Base-by-base conservation (phyloP, 2,888 invertebrate genomes). In the Amaurobius ferox region DNA sequence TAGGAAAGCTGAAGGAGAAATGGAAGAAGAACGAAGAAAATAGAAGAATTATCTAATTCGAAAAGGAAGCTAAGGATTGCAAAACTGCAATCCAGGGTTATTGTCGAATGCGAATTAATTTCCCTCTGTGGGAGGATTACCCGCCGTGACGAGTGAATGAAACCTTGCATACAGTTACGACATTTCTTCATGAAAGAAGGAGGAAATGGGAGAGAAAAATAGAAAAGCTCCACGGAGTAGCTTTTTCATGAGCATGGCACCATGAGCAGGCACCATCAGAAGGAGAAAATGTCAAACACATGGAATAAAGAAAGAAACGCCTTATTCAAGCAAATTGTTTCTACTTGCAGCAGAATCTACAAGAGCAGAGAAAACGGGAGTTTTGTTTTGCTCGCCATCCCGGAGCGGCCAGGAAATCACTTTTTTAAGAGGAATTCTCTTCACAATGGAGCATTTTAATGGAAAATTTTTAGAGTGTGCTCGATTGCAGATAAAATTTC, bases 261-360 rank as follows among this genome's bases (percentile, higher is more conserved):
- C 28, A 70, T 23, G 48, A 16, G 16, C 40, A 0, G 30, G 3
- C 6, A 16, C 11, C 16, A 28, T n/a, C n/a, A n/a, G n/a, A 13
- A 26, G 19, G 26, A 16, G 39, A 29, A 13, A 68, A 61, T 68
- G 68, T 70, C 78, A 78, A 61, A 78, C 19, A 13, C 61, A 61
- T 26, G 39, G 39, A 28, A 29, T 13, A 29, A 29, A 55, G 6
- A 29, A 35, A 78, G 61, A 39, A 39, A 78, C 28, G 61, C 55
- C 29, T 61, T 40, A 70, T 78, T 61, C 39, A n/a, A 23, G 68
- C 5, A 78, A 78, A 70, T 78, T 78, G 68, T 70, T 78, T 78
- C 78, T 78, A 70, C 70, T 70, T 68, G 55, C 1, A 64, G 13
- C 19, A 13, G 0, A 61, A 40, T 23, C 30, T 26, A 19, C 66